A percentile compares a stretch with the other conserved stretches of the same genome.
Evolutionary conservation across 1,140 invertebrate species (phyloP).

Genomic region (Hylaeus volcanicus): DNA sequence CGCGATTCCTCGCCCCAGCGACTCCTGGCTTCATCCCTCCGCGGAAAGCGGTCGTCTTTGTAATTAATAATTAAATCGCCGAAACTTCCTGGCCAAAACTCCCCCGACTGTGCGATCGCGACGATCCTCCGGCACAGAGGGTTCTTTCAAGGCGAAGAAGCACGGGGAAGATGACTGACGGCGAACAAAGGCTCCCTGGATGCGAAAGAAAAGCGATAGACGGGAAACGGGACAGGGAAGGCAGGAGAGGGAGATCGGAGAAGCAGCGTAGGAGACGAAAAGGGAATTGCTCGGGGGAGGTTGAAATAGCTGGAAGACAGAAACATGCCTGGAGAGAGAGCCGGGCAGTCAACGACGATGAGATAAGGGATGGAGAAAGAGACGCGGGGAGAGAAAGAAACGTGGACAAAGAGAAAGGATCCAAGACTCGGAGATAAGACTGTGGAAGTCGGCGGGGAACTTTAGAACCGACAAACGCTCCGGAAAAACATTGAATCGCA

Average conservation of each 20-base stretch:
- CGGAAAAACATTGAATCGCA: conserved; percentile 56
- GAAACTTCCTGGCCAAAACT: conserved; percentile 22
- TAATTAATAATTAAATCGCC: conserved; percentile 40
- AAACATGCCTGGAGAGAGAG: conserved; percentile 11
- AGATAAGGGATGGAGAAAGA: conserved; percentile 36
- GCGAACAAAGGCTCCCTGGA: conserved; percentile 36
- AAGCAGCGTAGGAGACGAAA: neutral
- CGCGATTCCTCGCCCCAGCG: too few relatives aligned
- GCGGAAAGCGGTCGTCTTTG: neutral
- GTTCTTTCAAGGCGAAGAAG: conserved; percentile 15
- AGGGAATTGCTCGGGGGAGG: conserved; percentile 38
- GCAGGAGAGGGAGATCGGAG: neutral
- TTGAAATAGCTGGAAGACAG: conserved; percentile 36
- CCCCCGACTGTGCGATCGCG: neutral
- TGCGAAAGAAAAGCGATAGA: conserved; percentile 36
- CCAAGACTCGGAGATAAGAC: conserved; percentile 46
- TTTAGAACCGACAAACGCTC: conserved; percentile 52
- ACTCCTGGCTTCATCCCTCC: neutral
- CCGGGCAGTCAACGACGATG: conserved; percentile 34
- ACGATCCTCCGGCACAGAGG: neutral
- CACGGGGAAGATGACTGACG: conserved; percentile 25
- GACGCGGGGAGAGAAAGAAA: conserved; percentile 27
- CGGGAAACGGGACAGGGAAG: neutral
- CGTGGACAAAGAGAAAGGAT: conserved; percentile 43
- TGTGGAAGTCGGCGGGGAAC: conserved; percentile 37